Conservation (phyloP, 2,888 invertebrate species). For the Epicampocera succincta region DNA sequence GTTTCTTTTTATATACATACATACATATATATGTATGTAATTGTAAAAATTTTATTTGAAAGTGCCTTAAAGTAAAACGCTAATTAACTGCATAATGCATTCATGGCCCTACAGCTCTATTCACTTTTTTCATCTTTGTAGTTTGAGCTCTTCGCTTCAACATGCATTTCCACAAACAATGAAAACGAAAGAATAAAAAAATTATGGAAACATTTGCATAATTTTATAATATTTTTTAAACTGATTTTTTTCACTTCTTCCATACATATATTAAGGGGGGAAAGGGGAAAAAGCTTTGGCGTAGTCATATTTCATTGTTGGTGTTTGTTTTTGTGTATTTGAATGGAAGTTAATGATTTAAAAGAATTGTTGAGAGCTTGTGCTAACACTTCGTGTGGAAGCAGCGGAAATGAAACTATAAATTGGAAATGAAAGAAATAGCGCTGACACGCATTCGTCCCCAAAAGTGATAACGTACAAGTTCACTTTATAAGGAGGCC, state of each 20-base stretch:
- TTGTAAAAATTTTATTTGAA: slow-evolving; percentile 45
- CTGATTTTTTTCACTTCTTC: slow-evolving; percentile 39
- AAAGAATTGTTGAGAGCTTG: slow-evolving; percentile 36
- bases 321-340: slow-evolving; percentile 26
- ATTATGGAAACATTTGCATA: slow-evolving; percentile 65
- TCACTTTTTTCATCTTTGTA: not conserved
- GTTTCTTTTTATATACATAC: slow-evolving; percentile 10
- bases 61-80: slow-evolving; percentile 59
- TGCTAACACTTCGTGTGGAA: slow-evolving; percentile 46
- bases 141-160: slow-evolving; percentile 12
- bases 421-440: slow-evolving; percentile 35
- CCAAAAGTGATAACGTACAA: slow-evolving; percentile 2
- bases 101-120: slow-evolving; percentile 44
- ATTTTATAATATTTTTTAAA: slow-evolving; percentile 45
- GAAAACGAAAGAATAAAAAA: slow-evolving; percentile 15
- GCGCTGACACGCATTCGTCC: not conserved
- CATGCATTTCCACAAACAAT: slow-evolving; percentile 43
- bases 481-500: too few species aligned
- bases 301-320: slow-evolving; percentile 16
- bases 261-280: slow-evolving; percentile 31
- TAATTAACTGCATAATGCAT: slow-evolving; percentile 70
- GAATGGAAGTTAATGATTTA: slow-evolving; percentile 59
- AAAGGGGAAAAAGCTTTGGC: slow-evolving; percentile 46
- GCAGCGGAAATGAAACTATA: slow-evolving; percentile 63
- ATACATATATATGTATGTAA: not conserved